These are phyloP conservation scores for Gymnogyps californianus DNA, from an alignment of 2,113 vertebrate genomes.

Conservation along the genomic window DNA sequence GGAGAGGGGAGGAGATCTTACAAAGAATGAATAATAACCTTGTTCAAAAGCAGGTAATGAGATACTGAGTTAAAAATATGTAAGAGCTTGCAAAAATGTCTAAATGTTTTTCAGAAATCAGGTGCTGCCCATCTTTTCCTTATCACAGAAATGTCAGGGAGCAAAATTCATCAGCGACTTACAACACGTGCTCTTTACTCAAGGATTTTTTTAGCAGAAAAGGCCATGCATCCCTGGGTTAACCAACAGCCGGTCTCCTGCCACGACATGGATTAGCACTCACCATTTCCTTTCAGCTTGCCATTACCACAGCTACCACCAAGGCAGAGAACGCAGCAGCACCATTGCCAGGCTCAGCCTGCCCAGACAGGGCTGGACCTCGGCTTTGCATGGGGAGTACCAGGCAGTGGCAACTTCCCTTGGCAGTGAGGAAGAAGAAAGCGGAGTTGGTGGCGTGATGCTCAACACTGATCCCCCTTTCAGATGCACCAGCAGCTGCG, in stretches of 20 bases:
- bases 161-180: background rate
- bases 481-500: background rate
- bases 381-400: accelerated
- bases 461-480: background rate
- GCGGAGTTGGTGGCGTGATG: background rate
- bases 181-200: background rate
- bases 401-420: background rate
- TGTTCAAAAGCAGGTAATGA: slow-evolving; percentile 39
- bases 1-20: slow-evolving; percentile 20
- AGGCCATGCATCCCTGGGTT: background rate
- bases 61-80: background rate
- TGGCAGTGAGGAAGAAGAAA: background rate
- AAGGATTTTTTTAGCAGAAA: background rate
- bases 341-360: background rate
- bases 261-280: accelerated
- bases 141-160: background rate
- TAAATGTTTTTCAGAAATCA: slow-evolving; percentile 24
- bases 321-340: accelerated
- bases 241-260: background rate
- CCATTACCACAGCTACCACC: background rate
- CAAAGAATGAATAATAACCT: slow-evolving; percentile 39
- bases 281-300: background rate
- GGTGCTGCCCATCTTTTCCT: background rate
- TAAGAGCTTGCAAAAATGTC: slow-evolving; percentile 4
- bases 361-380: background rate